Percentiles rank a stretch among this genome's conserved stretches.
Conservation (phyloP, 30 jellyfish, hydroid and myxozoan genomes). For the Turritopsis dohrnii region DNA sequence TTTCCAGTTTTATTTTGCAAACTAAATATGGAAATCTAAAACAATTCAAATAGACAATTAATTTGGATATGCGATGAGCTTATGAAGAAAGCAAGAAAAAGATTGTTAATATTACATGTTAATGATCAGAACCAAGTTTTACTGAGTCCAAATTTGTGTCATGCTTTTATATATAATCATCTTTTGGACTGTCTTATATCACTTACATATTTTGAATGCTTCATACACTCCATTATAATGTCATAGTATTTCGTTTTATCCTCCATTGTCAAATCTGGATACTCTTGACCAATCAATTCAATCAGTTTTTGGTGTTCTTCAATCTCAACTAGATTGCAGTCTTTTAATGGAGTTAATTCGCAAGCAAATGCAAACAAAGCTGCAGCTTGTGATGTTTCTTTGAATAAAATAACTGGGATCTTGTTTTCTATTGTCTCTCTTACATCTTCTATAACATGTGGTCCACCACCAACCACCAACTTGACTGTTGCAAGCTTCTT, state of each 20-base stretch:
- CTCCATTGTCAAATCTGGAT: conserved; percentile 5
- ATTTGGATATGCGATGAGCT: too few species aligned
- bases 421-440: neutral
- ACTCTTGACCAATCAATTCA: neutral
- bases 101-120: neutral
- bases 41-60: neutral
- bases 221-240: conserved; percentile 5
- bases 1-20: neutral
- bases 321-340: conserved; percentile 8
- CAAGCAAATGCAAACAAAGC: neutral
- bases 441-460: neutral
- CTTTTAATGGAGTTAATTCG: neutral
- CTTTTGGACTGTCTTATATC: too few species aligned
- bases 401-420: neutral
- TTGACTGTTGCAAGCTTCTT: conserved; percentile 1
- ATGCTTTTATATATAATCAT: too few species aligned
- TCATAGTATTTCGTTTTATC: neutral
- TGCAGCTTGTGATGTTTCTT: conserved; percentile 19
- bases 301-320: conserved; percentile 15
- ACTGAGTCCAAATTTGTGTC: too few species aligned
- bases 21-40: neutral
- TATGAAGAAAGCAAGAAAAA: too few species aligned
- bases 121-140: too few species aligned
- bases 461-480: conserved; percentile 16
- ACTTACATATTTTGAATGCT: neutral